These are phyloP conservation scores for Abramis brama DNA, from an alignment of 2,113 vertebrate species.

Conservation along the genomic window DNA sequence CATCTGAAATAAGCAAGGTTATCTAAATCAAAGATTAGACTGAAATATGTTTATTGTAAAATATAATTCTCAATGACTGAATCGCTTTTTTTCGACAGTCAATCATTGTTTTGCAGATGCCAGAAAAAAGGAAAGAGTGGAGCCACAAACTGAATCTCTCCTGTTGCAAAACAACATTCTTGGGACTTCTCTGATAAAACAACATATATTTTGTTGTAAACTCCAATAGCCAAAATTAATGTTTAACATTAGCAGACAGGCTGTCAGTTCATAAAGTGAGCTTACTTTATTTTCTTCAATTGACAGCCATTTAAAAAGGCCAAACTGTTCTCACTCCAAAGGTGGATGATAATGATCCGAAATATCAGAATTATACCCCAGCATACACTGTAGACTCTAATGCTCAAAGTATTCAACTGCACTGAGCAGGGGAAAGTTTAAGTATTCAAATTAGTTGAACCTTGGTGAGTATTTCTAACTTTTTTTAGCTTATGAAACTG, in stretches of 20 bases:
- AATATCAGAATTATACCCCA: not conserved
- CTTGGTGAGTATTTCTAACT: too few species aligned
- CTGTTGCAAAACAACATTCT: not conserved
- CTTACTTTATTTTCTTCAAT: not conserved
- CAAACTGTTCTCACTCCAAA: not conserved
- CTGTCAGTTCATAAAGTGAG: not conserved
- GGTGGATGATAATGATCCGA: not conserved
- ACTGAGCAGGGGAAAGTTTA: too few species aligned
- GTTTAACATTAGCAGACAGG: not conserved
- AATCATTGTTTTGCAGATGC: not conserved
- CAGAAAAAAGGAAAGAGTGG: too few species aligned
- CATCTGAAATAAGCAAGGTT: too few species aligned
- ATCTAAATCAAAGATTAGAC: too few species aligned
- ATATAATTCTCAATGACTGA: too few species aligned
- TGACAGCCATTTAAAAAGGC: not conserved
- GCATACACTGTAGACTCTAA: not conserved
- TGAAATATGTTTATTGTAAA: too few species aligned
- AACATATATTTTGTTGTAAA: not conserved
- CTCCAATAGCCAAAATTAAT: not conserved
- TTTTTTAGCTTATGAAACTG: too few species aligned
- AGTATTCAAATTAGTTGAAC: too few species aligned
- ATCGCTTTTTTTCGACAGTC: not conserved
- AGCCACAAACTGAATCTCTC: too few species aligned
- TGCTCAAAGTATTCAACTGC: too few species aligned
- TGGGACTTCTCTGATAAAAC: not conserved